Percentiles rank a stretch among this genome's conserved stretches.
These are phyloP conservation scores for Lasiurus borealis DNA, from an alignment of 2,113 vertebrate genomes.

Conservation along the genomic window DNA sequence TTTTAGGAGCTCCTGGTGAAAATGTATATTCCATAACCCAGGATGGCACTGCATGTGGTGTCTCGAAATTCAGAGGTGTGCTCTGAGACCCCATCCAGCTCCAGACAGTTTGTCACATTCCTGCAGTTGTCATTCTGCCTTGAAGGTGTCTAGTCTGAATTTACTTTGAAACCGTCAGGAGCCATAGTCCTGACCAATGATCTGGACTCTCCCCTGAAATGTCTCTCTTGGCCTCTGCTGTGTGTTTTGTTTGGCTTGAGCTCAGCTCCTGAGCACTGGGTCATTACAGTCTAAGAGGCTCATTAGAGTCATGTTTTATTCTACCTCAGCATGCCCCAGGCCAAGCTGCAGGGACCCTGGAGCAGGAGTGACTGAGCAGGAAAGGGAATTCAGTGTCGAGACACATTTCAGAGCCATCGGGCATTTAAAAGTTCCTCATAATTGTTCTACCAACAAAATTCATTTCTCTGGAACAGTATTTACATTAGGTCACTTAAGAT, in stretches of 20 bases:
- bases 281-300: background rate
- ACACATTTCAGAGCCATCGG: conserved; percentile 34
- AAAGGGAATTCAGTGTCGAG: conserved; percentile 21
- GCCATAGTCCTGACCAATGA: background rate
- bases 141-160: background rate
- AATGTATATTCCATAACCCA: background rate
- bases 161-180: conserved; percentile 38
- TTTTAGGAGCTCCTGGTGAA: background rate
- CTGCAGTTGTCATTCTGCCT: background rate
- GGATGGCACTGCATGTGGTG: background rate
- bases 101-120: background rate
- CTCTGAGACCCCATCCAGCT: background rate
- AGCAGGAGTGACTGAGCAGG: conserved; percentile 1
- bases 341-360: conserved; percentile 62
- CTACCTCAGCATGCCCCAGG: background rate
- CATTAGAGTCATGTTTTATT: background rate
- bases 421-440: background rate
- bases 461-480: background rate
- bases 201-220: background rate
- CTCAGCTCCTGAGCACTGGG: background rate
- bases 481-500: background rate
- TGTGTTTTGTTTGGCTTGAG: conserved; percentile 45
- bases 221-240: background rate
- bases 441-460: background rate
- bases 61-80: background rate